phyloP scores from a whole-genome alignment of 2,888 invertebrate species.

The Anorthoa munda region DNA sequence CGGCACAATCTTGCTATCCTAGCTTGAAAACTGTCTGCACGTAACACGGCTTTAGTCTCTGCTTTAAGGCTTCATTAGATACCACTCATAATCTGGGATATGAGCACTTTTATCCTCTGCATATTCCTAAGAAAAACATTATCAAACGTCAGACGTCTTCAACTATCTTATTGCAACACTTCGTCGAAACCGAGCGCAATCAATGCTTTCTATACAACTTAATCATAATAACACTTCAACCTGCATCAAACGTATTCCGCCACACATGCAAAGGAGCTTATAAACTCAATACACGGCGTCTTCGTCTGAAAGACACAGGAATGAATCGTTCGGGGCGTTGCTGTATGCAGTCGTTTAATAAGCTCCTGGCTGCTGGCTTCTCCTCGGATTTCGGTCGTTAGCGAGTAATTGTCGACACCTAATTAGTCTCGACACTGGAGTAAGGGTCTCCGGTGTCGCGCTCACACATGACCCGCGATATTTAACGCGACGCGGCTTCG shows the following conservation, averaged over 20 bases:
- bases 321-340: conserved; percentile 71
- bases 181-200: conserved; percentile 16
- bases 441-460: conserved; percentile 80
- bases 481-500: conserved; percentile 73
- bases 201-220: conserved; percentile 37
- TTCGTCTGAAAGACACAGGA: conserved; percentile 65
- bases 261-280: conserved; percentile 55
- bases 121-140: not conserved
- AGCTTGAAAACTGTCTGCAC: not conserved
- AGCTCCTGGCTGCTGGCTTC: conserved; percentile 74
- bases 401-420: conserved; percentile 87
- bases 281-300: conserved; percentile 56
- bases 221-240: conserved; percentile 48
- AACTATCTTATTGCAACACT: not conserved
- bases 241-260: conserved; percentile 33
- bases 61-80: not conserved
- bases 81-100: not conserved
- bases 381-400: conserved; percentile 87
- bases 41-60: conserved; percentile 62
- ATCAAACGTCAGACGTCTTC: not conserved
- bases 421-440: conserved; percentile 85
- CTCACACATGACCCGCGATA: conserved; percentile 86
- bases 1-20: not conserved
- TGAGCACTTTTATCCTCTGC: not conserved
- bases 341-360: conserved; percentile 81